Conservation (phyloP, 2,888 invertebrate species). For the Entomobrya proxima region DNA sequence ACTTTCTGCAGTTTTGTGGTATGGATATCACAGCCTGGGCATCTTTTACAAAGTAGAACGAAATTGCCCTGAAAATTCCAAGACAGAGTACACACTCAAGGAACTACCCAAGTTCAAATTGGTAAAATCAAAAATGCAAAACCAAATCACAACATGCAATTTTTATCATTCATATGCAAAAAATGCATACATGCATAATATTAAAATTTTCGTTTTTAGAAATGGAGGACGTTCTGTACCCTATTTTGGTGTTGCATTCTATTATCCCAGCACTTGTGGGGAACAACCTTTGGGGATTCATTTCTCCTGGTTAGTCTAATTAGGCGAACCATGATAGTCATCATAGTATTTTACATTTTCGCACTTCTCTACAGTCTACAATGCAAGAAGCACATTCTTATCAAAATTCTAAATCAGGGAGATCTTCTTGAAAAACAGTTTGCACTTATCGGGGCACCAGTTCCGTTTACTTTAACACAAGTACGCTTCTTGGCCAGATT, state of each 20-base stretch:
- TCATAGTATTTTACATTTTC: neutral
- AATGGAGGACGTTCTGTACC: conserved; percentile 76
- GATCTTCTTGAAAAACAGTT: conserved; percentile 6
- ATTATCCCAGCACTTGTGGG: conserved; percentile 76
- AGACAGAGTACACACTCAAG: neutral
- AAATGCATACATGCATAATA: no score
- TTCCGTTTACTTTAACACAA: neutral
- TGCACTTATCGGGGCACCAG: neutral
- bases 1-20: neutral
- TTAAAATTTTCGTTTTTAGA: no score
- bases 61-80: neutral
- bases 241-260: conserved; percentile 77
- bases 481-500: neutral
- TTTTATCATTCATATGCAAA: no score
- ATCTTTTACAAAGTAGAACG: neutral
- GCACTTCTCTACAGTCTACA: conserved; percentile 1
- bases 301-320: conserved; percentile 44
- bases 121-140: no score
- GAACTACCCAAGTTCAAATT: neutral
- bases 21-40: neutral
- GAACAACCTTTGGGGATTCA: neutral
- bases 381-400: neutral
- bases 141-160: no score
- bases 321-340: neutral
- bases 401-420: conserved; percentile 20